A percentile compares a stretch with the other conserved stretches of the same genome.
phyloP scores from a whole-genome alignment of 2,797 vertebrate species.

The Brachyalestes nurse region DNA sequence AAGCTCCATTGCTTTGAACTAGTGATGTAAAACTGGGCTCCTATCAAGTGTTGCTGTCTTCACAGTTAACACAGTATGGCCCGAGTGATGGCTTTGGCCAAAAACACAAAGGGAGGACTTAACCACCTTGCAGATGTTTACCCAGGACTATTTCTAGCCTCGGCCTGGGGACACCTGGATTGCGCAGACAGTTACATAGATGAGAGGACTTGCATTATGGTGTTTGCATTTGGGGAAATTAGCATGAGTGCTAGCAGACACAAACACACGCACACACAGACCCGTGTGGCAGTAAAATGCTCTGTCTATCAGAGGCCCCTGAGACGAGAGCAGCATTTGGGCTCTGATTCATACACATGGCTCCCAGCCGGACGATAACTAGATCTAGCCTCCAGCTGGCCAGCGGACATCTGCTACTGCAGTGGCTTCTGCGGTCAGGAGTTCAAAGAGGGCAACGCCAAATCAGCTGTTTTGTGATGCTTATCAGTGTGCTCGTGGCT shows the following conservation, averaged over 20 bases:
- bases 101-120: constrained; percentile 63
- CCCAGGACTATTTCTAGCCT: constrained; percentile 71
- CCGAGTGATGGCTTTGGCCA: constrained; percentile 61
- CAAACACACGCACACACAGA: constrained; percentile 24
- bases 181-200: constrained; percentile 62
- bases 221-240: constrained; percentile 31
- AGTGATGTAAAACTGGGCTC: constrained; percentile 31
- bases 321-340: constrained; percentile 31
- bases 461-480: constrained; percentile 31
- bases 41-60: constrained; percentile 49
- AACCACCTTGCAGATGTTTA: constrained; percentile 70
- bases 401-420: constrained; percentile 51
- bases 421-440: constrained; percentile 27
- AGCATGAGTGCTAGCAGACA: constrained; percentile 54
- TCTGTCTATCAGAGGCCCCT: constrained; percentile 34
- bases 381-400: constrained; percentile 53
- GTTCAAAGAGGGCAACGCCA: constrained; percentile 20
- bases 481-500: neutral
- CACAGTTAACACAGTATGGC: constrained; percentile 43
- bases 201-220: constrained; percentile 49
- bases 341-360: constrained; percentile 65
- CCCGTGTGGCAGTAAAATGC: constrained; percentile 52
- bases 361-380: constrained; percentile 42
- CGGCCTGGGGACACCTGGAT: constrained; percentile 52
- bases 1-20: constrained; percentile 10